Percentiles rank a stretch among this genome's conserved stretches.
Conservation (phyloP, 2,113 vertebrate genomes). For the Rhipidura dahli region DNA sequence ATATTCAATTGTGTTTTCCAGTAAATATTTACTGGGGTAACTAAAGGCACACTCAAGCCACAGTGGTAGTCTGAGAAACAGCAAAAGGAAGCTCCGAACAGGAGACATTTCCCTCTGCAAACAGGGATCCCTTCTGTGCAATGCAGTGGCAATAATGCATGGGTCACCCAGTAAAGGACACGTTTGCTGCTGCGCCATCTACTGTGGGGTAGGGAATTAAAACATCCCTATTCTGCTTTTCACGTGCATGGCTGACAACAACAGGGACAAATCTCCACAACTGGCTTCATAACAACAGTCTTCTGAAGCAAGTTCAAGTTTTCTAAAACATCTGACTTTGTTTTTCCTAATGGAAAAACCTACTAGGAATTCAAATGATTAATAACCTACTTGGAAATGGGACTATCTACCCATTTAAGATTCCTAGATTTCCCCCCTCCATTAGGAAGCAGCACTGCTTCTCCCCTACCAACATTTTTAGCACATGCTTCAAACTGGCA, state of each 20-base stretch:
- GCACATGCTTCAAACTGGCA: not conserved
- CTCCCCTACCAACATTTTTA: not conserved
- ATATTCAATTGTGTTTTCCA: not conserved
- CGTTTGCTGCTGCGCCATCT: not conserved
- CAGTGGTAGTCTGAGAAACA: not conserved
- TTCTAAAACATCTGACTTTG: not conserved
- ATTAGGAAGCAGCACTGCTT: not conserved
- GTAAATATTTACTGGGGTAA: not conserved
- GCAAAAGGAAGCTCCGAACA: not conserved
- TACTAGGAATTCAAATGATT: not conserved
- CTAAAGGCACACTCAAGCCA: not conserved
- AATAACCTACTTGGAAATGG: not conserved
- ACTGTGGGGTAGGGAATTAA: not conserved
- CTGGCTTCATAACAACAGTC: not conserved
- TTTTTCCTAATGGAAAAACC: not conserved
- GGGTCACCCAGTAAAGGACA: not conserved
- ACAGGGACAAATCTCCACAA: not conserved
- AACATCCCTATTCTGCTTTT: not conserved
- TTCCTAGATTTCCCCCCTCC: not conserved
- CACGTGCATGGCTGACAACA: fast-evolving
- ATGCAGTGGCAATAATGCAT: fast-evolving
- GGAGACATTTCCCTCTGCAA: not conserved
- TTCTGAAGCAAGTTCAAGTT: not conserved
- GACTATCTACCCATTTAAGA: not conserved
- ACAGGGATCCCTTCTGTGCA: not conserved